phyloP scores from a whole-genome alignment of 2,888 invertebrate species.

The Perithous albicinctus region DNA sequence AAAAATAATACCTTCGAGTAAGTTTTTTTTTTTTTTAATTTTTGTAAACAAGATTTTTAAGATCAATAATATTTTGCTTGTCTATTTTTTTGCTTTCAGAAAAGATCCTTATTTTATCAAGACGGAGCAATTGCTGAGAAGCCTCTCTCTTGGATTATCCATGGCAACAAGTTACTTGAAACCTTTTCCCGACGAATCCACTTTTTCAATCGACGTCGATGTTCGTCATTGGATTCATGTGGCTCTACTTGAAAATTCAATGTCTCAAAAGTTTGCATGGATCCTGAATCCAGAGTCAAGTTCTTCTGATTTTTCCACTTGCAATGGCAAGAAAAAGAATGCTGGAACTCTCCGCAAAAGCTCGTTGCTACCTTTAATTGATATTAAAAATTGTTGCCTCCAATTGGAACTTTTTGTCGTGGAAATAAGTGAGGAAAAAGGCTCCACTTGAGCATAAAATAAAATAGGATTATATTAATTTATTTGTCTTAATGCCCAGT shows the following conservation, averaged over 20 bases:
- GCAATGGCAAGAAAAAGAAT: background rate
- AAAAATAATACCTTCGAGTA: constrained; percentile 75
- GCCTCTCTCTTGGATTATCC: constrained; percentile 87
- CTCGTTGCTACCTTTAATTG: constrained; percentile 1
- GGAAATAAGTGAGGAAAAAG: background rate
- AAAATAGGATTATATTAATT: background rate
- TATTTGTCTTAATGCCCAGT: background rate
- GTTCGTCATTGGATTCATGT: constrained; percentile 87
- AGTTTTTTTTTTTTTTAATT: constrained; percentile 52
- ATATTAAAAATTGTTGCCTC: constrained; percentile 14
- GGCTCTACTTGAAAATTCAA: constrained; percentile 86
- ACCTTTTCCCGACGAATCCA: constrained; percentile 86
- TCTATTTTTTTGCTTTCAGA: constrained; percentile 68
- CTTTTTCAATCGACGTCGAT: constrained; percentile 88
- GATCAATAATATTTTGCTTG: background rate
- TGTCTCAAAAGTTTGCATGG: constrained; percentile 86
- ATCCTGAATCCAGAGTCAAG: constrained; percentile 76
- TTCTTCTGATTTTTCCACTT: background rate
- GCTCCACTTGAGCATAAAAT: background rate
- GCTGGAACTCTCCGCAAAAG: background rate
- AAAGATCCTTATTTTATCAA: constrained; percentile 88
- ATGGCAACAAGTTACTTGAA: constrained; percentile 85
- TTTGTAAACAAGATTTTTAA: background rate
- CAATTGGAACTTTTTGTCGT: background rate
- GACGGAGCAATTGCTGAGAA: constrained; percentile 87